Percentiles rank a stretch among this genome's conserved stretches.
phyloP scores from a whole-genome alignment of 2,888 invertebrate species.

The Thecophora atra region DNA sequence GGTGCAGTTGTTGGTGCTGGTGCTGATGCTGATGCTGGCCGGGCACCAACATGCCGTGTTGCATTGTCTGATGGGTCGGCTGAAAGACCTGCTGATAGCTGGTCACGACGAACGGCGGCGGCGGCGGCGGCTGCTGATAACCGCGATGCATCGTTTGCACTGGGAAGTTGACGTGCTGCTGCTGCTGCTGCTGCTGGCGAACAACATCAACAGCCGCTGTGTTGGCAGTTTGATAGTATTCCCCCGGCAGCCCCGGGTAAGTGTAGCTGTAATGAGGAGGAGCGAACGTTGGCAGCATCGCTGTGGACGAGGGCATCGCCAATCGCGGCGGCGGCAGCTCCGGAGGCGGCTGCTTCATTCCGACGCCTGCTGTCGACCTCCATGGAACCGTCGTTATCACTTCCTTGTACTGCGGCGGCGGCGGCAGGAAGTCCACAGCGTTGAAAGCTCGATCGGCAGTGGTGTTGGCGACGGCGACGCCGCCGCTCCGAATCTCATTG shows the following conservation, averaged over 20 bases:
- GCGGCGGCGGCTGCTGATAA: slow-evolving; percentile 39
- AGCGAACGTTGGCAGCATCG: slow-evolving; percentile 36
- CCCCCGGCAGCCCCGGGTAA: slow-evolving; percentile 9
- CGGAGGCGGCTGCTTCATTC: slow-evolving; percentile 49
- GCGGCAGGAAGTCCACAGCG: slow-evolving; percentile 46
- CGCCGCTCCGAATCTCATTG: slow-evolving; percentile 42
- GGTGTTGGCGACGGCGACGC: slow-evolving; percentile 43
- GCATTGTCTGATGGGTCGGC: slow-evolving; percentile 9
- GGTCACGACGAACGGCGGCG: too few species aligned
- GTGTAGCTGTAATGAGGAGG: slow-evolving; percentile 33
- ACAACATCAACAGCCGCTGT: not conserved
- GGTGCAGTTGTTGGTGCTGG: slow-evolving; percentile 44
- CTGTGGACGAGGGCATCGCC: slow-evolving; percentile 44
- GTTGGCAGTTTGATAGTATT: slow-evolving; percentile 31
- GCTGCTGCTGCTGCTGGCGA: slow-evolving; percentile 29
- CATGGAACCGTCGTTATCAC: slow-evolving; percentile 52
- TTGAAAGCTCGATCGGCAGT: slow-evolving; percentile 41
- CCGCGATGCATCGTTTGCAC: slow-evolving; percentile 40
- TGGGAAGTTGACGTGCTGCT: slow-evolving; percentile 35
- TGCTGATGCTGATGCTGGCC: slow-evolving; percentile 47
- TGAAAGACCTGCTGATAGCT: slow-evolving; percentile 36
- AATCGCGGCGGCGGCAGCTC: slow-evolving; percentile 58
- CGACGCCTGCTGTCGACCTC: slow-evolving; percentile 42
- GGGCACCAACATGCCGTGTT: slow-evolving; percentile 36
- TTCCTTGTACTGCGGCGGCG: slow-evolving; percentile 46